These are phyloP conservation scores for Drosophila diplacantha DNA, from an alignment of 2,888 invertebrate genomes.

Conservation along the genomic window DNA sequence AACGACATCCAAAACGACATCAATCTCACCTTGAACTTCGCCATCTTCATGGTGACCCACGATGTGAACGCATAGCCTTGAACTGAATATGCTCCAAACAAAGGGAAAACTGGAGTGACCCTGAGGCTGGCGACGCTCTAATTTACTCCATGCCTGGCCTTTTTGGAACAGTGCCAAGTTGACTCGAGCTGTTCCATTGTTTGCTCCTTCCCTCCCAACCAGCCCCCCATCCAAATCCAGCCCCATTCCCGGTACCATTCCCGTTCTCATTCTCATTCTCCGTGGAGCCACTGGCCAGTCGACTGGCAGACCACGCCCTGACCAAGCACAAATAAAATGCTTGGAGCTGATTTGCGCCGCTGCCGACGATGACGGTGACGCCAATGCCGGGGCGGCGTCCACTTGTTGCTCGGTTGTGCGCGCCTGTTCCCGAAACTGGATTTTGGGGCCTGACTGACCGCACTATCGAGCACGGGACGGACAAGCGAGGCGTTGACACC, in stretches of 20 bases:
- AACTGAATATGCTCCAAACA: constrained; percentile 14
- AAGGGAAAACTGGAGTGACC: constrained; percentile 7
- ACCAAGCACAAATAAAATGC: constrained; percentile 31
- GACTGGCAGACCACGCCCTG: constrained; percentile 43
- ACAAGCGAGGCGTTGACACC: constrained; percentile 47
- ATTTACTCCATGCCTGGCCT: constrained; percentile 40
- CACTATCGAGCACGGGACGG: constrained; percentile 66
- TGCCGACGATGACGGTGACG: constrained; percentile 25
- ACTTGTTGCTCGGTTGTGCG: constrained; percentile 63
- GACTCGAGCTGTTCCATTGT: constrained; percentile 8
- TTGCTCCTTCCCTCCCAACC: background rate
- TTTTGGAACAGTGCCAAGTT: constrained; percentile 44
- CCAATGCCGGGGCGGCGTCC: constrained; percentile 30
- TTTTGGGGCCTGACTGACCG: constrained; percentile 78
- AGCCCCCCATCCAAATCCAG: background rate
- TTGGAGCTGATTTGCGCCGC: constrained; percentile 45
- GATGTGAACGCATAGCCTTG: constrained; percentile 8
- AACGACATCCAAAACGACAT: background rate
- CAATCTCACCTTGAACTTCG: constrained; percentile 15
- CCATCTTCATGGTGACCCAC: constrained; percentile 4
- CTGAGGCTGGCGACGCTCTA: constrained; percentile 28
- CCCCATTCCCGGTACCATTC: constrained; percentile 2
- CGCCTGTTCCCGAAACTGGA: constrained; percentile 76
- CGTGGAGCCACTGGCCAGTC: constrained; percentile 34
- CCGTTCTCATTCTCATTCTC: background rate